These are phyloP conservation scores for Ginglymostoma cirratum DNA, from an alignment of 2,113 vertebrate species.

Conservation along the genomic window DNA sequence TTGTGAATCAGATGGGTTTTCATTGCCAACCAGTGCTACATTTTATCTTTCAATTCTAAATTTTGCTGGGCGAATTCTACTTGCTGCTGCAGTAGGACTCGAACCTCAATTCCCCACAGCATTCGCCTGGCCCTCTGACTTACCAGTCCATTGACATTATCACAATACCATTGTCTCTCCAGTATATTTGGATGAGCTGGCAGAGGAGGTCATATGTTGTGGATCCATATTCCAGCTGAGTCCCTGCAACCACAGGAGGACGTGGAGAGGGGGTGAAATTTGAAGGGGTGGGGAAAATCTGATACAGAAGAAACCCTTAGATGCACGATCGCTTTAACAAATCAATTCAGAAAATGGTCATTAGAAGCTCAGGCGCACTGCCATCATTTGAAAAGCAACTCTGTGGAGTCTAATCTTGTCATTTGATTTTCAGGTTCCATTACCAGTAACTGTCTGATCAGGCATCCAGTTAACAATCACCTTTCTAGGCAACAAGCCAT, in stretches of 20 bases:
- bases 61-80: too few relatives aligned
- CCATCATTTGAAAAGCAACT: not conserved
- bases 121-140: too few relatives aligned
- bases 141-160: too few relatives aligned
- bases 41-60: too few relatives aligned
- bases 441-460: not conserved
- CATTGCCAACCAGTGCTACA: too few relatives aligned
- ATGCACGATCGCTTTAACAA: not conserved
- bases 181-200: not conserved
- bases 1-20: too few relatives aligned
- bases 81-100: too few relatives aligned
- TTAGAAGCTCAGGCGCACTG: not conserved
- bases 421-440: not conserved
- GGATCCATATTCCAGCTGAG: not conserved
- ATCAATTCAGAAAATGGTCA: not conserved
- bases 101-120: too few relatives aligned
- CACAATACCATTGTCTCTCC: not conserved
- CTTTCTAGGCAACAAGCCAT: constrained; percentile 4
- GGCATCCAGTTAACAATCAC: not conserved
- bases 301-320: not conserved
- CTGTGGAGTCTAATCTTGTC: not conserved
- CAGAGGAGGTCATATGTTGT: not conserved
- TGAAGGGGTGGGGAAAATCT: not conserved
- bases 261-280: not conserved
- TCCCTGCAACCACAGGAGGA: not conserved